Evolutionary conservation across 2,113 vertebrate genomes (phyloP).

Genomic region (Theristicus caerulescens): DNA sequence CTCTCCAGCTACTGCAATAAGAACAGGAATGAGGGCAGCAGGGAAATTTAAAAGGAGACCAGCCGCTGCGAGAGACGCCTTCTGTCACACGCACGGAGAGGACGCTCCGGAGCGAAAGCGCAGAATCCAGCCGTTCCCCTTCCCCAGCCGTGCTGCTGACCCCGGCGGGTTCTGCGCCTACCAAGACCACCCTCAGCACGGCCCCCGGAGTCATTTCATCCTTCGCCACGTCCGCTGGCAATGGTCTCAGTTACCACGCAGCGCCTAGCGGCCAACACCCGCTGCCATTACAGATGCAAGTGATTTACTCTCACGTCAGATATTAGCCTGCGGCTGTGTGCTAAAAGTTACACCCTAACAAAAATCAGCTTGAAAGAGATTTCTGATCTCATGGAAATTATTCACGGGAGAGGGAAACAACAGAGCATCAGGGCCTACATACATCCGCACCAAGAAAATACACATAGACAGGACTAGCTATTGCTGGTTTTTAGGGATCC

Average conservation of each 20-base stretch:
- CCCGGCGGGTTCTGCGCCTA: not conserved
- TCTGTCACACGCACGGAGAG: too few relatives aligned
- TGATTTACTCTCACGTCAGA: not conserved
- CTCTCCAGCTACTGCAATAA: too few relatives aligned
- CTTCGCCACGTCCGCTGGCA: not conserved
- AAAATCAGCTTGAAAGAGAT: not conserved
- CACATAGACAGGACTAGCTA: too few relatives aligned
- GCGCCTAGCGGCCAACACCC: not conserved
- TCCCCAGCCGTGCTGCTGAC: not conserved
- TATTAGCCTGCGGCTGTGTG: not conserved
- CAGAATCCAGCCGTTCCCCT: too few relatives aligned
- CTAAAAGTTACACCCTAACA: too few relatives aligned
- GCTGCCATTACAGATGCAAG: not conserved
- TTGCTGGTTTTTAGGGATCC: not conserved
- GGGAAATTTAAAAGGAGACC: not conserved
- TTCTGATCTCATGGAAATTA: not conserved
- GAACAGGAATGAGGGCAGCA: not conserved
- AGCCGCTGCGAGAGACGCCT: not conserved
- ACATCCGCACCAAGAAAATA: not conserved
- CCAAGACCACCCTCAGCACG: not conserved
- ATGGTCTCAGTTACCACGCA: accelerated
- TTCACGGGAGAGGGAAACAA: not conserved
- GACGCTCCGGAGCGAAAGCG: accelerated
- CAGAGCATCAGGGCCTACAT: too few relatives aligned
- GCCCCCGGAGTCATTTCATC: not conserved